phyloP scores from a whole-genome alignment of 2,797 vertebrate species.

The Typhlichthys subterraneus region DNA sequence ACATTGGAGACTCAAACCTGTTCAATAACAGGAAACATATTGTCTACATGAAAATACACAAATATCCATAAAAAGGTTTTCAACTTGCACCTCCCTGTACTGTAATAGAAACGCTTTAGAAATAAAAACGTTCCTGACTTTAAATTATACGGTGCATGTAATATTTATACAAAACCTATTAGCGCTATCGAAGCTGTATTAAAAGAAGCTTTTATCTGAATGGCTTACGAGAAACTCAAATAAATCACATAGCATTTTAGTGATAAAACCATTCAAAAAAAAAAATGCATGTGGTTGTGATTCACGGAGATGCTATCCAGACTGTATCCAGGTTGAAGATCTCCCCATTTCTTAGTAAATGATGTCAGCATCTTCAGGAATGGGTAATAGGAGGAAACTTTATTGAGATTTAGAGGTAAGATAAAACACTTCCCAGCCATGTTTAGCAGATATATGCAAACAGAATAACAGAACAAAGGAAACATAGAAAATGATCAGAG shows the following conservation, averaged over 20 bases:
- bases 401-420: no score
- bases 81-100: slow-evolving; percentile 22
- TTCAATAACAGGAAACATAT: slow-evolving; percentile 56
- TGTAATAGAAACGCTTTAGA: not conserved
- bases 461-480: not conserved
- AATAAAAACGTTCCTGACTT: not conserved
- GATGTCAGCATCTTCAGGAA: not conserved
- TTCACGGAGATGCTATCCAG: no score
- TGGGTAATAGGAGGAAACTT: not conserved
- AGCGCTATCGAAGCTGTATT: not conserved
- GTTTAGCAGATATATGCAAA: not conserved
- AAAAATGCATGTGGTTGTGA: no score
- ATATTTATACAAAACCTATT: slow-evolving; percentile 18
- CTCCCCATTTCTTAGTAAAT: no score
- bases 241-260: no score
- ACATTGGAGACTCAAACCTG: slow-evolving; percentile 31
- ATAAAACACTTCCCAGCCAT: no score
- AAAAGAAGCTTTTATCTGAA: no score
- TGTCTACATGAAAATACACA: slow-evolving; percentile 11
- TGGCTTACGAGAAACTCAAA: no score
- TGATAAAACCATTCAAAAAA: no score
- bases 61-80: not conserved
- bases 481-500: no score
- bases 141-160: slow-evolving; percentile 1
- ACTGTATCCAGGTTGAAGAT: no score